Evolutionary conservation across 2,888 invertebrate species (phyloP).

Genomic region (Chironomus riparius): DNA sequence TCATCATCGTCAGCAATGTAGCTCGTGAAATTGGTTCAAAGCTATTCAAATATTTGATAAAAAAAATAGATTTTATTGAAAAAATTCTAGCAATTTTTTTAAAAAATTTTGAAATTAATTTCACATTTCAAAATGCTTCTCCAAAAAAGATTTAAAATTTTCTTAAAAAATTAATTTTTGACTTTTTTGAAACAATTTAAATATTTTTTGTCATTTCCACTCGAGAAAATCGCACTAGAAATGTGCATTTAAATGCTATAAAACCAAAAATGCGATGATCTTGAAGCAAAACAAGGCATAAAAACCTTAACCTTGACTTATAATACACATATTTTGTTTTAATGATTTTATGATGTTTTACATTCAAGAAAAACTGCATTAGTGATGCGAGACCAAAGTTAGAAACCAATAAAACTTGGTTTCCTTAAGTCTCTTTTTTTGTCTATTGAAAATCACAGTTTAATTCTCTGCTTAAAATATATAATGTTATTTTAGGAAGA

Average conservation of each 20-base stretch:
- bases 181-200: too few species aligned
- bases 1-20: too few species aligned
- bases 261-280: constrained; percentile 16
- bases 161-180: too few species aligned
- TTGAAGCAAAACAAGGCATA: constrained; percentile 17
- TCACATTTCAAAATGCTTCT: too few species aligned
- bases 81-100: too few species aligned
- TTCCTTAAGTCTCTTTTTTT: not conserved
- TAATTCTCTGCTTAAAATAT: not conserved
- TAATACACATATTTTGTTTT: not conserved
- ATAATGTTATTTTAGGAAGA: not conserved
- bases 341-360: constrained; percentile 12
- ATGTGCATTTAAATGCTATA: not conserved
- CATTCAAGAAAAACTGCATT: not conserved
- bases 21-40: too few species aligned
- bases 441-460: not conserved
- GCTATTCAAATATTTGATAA: too few species aligned
- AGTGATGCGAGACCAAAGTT: not conserved
- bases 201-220: not conserved
- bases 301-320: constrained; percentile 16
- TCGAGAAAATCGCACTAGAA: not conserved
- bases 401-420: not conserved
- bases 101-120: too few species aligned
- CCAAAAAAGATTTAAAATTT: too few species aligned
- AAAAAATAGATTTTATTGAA: too few species aligned